A percentile compares a stretch with the other conserved stretches of the same genome.
These are phyloP conservation scores for Talpa occidentalis DNA, from an alignment of 2,113 vertebrate genomes.

Conservation along the genomic window DNA sequence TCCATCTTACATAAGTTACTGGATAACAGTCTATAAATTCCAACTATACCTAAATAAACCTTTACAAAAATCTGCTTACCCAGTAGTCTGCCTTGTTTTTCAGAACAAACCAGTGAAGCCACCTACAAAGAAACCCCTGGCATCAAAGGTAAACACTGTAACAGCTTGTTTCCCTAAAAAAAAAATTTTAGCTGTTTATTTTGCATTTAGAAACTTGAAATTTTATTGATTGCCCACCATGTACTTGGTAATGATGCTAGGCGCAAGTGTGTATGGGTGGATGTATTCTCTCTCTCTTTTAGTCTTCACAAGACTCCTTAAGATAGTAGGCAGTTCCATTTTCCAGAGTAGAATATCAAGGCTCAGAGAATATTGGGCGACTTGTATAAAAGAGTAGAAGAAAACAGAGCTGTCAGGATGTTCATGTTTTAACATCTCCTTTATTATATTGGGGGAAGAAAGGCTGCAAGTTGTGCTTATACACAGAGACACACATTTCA, in stretches of 20 bases:
- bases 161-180: not conserved
- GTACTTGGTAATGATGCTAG: not conserved
- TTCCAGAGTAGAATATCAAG: not conserved
- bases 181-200: constrained; percentile 1
- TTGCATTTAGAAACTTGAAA: not conserved
- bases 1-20: not conserved
- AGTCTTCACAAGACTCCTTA: not conserved
- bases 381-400: not conserved
- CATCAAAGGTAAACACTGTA: constrained; percentile 79
- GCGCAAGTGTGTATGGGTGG: fast-evolving
- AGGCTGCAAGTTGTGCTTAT: not conserved
- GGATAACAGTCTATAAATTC: not conserved
- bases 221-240: not conserved
- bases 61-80: constrained; percentile 16
- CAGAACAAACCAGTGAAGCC: constrained; percentile 81
- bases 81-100: constrained; percentile 55
- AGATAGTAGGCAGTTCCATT: not conserved
- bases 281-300: not conserved
- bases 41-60: not conserved
- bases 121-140: constrained; percentile 58
- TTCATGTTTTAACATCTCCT: not conserved
- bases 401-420: not conserved
- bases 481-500: not conserved
- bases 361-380: not conserved
- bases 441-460: not conserved